Base-by-base conservation (phyloP, 2,113 vertebrate genomes). In the Prinia subflava region DNA sequence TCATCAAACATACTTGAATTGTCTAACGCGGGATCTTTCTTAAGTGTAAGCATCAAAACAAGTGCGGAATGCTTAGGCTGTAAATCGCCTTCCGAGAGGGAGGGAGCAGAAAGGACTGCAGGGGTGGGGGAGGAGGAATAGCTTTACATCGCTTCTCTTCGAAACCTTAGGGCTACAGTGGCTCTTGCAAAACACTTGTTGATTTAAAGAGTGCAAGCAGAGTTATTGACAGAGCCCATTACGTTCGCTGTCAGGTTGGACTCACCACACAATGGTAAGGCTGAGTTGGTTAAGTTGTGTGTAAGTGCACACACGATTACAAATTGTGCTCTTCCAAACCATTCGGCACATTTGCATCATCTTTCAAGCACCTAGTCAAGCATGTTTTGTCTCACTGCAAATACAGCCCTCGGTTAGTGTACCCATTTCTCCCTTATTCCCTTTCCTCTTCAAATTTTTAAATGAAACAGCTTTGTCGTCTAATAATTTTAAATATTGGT, bases 121-220 rank as follows among this genome's bases (percentile, higher is more conserved):
- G 28, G 39, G 12, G 23, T 12, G 15, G 15, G 28, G 27, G 27
- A 31, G 74, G 16, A 37, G 62, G 33, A 63, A 15, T 5, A 30
- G 41, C 37, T 87, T 70, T 44, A 50, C 27, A 28, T 47, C 37
- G 15, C 64, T 78, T 44, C 9, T 22, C 89, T 70, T 70, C 18
- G 47, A 59, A 81, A 78, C 3, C 13, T 74, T 28, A 37, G 35
- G 55, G 64, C 87, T 89, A 19, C 39, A 39, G 75, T 12, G 69
- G 39, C 42, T 92, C 77, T 95, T 91, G 80, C 67, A 71, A 84
- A 93, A 90, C 84, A 75, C 79, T 91, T 91, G 85, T 82, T 87
- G 87, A 68, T 87, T 93, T 91, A 87, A 79, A 68, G 60, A 70
- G 56, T 11, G 74, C 62, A 71, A 68, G 90, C 74, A 64, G 44